phyloP scores from a whole-genome alignment of 2,888 invertebrate genomes.

The Reticulitermes lucifugus region DNA sequence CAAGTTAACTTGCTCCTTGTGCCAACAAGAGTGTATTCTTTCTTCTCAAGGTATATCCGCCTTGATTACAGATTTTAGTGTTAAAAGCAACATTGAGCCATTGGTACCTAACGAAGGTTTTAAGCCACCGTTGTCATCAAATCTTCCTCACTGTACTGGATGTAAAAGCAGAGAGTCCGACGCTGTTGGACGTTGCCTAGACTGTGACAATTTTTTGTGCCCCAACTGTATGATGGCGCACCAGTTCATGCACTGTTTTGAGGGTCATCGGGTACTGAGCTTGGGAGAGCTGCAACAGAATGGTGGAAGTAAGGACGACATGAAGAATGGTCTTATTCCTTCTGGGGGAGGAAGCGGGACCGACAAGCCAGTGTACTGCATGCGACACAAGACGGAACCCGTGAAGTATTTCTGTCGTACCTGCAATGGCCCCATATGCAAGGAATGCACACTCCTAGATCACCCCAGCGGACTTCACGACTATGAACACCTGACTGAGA shows the following conservation, averaged over 20 bases:
- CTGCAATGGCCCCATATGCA: constrained; percentile 93
- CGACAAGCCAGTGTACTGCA: constrained; percentile 78
- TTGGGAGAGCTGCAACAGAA: constrained; percentile 59
- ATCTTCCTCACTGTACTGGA: constrained; percentile 86
- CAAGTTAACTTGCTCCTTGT: constrained; percentile 81
- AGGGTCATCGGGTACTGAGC: constrained; percentile 89
- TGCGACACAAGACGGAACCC: constrained; percentile 89
- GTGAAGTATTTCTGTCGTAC: constrained; percentile 95
- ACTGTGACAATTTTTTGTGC: constrained; percentile 96
- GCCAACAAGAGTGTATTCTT: constrained; percentile 66
- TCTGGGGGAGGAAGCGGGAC: constrained; percentile 59
- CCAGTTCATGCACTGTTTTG: constrained; percentile 99
- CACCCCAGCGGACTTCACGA: constrained; percentile 87
- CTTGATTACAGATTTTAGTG: constrained; percentile 74
- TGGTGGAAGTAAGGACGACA: constrained; percentile 63
- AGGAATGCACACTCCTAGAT: constrained; percentile 92
- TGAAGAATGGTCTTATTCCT: constrained; percentile 62
- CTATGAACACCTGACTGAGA: constrained; percentile 87
- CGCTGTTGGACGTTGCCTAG: constrained; percentile 96
- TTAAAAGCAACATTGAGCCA: constrained; percentile 61
- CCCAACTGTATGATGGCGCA: constrained; percentile 98
- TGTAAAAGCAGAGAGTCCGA: constrained; percentile 95
- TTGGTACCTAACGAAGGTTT: constrained; percentile 64
- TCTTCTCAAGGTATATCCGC: constrained; percentile 72
- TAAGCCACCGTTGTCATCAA: not conserved